Base-by-base conservation (phyloP, 2,888 invertebrate species). In the Incurvaria masculella region DNA sequence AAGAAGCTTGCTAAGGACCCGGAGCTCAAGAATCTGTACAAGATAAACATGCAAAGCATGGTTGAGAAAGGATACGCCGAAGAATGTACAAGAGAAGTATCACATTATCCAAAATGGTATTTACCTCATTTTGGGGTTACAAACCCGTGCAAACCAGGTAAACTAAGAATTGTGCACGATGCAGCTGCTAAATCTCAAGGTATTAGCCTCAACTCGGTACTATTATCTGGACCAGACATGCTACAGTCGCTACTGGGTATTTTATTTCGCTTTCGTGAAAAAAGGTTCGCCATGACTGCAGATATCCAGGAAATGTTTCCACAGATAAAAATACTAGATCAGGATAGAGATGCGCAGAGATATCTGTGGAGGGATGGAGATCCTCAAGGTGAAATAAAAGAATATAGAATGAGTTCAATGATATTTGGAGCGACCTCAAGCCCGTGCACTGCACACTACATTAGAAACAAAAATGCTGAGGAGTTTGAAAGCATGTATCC, bases 191-290 rank as follows among this genome's bases (percentile, higher is more conserved):
- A 55, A 46, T 46, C 46, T 0, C 38, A 51, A n/a, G 57, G 58
- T 2, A 46, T 48, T 3, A 50, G 50, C 14, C 46, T 61, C 1
- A 58, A 62, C 26, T 51, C 55, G 5, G 38, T 53, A 2, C 40
- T 68, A 4, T 16, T 63, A 2, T 56, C 55, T 20, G 63, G 62
- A 2, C 63, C 64, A 1, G 61, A 63, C 27, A 44, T 61, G 2
- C 49, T 63, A 2, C 52, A 54, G 10, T 53, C 61, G 6, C 47
- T 66, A 21, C 18, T 57, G 2, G 58, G 57, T 2, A 56, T 63
- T 1, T 17, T 66, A 16, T 56, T 60, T 50, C 56, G 59, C 2
- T 66, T 65, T 42, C 46, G 63, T 45, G 55, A 59, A 48, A 51
- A 55, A 6, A 51, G 49, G 20, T 48, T 62, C 3, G 65, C 59